phyloP scores from a whole-genome alignment of 2,888 invertebrate genomes.

The Tipula helvola region DNA sequence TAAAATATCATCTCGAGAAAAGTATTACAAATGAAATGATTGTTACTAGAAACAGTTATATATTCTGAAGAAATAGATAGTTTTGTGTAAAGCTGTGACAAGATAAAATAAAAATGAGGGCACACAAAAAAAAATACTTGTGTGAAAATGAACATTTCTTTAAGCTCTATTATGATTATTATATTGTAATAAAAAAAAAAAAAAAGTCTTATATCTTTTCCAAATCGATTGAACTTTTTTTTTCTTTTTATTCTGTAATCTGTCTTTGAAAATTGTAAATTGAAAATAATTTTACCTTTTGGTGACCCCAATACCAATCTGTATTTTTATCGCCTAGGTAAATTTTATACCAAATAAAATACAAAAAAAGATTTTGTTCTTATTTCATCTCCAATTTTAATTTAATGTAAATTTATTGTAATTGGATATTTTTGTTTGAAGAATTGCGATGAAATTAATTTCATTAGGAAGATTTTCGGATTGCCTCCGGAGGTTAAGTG shows the following conservation, averaged over 20 bases:
- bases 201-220: not conserved
- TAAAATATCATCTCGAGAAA: not conserved
- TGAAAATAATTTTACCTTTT: not conserved
- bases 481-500: not conserved
- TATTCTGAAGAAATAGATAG: not conserved
- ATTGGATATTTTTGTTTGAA: not conserved
- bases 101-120: not conserved
- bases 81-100: not conserved
- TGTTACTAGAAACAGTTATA: not conserved
- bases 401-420: not conserved
- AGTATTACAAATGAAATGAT: not conserved
- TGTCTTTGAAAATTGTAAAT: not conserved
- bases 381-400: not conserved
- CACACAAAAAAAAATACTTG: not conserved
- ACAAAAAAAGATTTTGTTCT: not conserved
- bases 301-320: not conserved
- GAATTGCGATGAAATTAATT: not conserved
- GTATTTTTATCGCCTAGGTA: not conserved
- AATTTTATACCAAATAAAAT: not conserved
- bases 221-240: not conserved
- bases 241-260: not conserved
- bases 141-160: not conserved
- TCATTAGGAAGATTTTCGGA: not conserved
- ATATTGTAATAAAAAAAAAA: not conserved
- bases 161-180: constrained; percentile 4